Percentiles rank a stretch among this genome's conserved stretches.
These are phyloP conservation scores for Denticeps clupeoides DNA, from an alignment of 2,797 vertebrate species.

Conservation along the genomic window DNA sequence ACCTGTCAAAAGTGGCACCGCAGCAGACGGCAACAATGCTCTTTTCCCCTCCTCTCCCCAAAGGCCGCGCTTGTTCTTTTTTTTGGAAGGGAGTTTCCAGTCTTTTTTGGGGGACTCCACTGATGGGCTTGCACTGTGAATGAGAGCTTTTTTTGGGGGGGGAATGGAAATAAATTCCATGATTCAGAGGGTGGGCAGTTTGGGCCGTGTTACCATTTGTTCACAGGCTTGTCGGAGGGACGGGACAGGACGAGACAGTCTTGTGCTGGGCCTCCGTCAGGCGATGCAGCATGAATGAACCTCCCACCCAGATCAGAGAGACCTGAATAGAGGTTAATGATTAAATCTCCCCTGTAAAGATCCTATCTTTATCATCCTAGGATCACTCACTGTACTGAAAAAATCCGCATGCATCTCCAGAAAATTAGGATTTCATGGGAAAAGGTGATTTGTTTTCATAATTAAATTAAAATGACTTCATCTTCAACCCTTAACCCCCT, in stretches of 20 bases:
- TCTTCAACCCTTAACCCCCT: too few relatives aligned
- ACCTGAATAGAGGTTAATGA: too few relatives aligned
- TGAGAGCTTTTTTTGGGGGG: constrained; percentile 57
- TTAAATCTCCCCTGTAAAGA: too few relatives aligned
- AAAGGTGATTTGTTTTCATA: too few relatives aligned
- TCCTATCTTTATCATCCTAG: too few relatives aligned
- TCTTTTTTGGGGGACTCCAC: too few relatives aligned
- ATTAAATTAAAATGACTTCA: too few relatives aligned
- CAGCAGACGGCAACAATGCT: constrained; percentile 74
- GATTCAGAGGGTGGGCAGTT: constrained; percentile 68
- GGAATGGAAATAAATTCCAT: constrained; percentile 78
- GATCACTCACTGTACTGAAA: too few relatives aligned
- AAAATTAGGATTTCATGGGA: too few relatives aligned
- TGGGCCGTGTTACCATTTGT: constrained; percentile 80
- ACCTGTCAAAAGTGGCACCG: constrained; percentile 86
- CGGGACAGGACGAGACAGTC: constrained; percentile 57
- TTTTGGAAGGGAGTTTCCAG: constrained; percentile 24
- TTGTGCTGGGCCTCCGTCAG: constrained; percentile 55
- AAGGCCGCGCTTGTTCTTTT: constrained; percentile 57
- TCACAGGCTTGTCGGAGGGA: constrained; percentile 71
- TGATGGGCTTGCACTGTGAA: too few relatives aligned
- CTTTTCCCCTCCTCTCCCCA: constrained; percentile 71
- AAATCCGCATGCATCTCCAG: too few relatives aligned
- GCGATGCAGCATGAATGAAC: constrained; percentile 25
- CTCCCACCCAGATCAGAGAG: too few relatives aligned